phyloP scores from a whole-genome alignment of 2,888 invertebrate species.

The Operophtera brumata region DNA sequence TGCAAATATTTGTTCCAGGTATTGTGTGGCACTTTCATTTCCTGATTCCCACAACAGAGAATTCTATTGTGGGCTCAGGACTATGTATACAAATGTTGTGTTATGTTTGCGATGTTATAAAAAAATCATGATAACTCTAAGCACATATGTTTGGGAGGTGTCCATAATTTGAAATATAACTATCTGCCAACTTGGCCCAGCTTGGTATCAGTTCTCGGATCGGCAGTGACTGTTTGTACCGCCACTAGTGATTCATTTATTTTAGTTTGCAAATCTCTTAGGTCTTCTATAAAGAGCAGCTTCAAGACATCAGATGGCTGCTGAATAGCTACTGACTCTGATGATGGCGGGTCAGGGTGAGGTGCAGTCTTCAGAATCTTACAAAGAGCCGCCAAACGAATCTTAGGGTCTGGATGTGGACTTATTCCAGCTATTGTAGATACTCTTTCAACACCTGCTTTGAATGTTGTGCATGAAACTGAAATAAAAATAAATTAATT shows the following conservation, averaged over 20 bases:
- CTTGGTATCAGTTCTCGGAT: constrained; percentile 97
- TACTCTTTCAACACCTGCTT: constrained; percentile 88
- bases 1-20: too few relatives aligned
- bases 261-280: constrained; percentile 92
- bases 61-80: too few relatives aligned
- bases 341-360: constrained; percentile 84
- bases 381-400: constrained; percentile 83
- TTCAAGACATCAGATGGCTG: constrained; percentile 85
- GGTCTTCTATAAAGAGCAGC: constrained; percentile 90
- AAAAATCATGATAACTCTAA: too few relatives aligned
- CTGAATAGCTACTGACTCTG: constrained; percentile 57
- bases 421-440: constrained; percentile 82
- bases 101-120: too few relatives aligned
- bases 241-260: constrained; percentile 97
- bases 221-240: constrained; percentile 95
- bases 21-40: too few relatives aligned
- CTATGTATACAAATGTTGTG: too few relatives aligned
- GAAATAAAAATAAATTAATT: constrained; percentile 47
- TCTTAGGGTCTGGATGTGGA: constrained; percentile 68
- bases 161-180: background rate
- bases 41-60: too few relatives aligned
- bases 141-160: background rate
- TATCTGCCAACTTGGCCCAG: constrained; percentile 93
- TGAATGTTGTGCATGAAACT: constrained; percentile 92
- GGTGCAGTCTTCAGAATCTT: constrained; percentile 88